Evolutionary conservation across 2,113 vertebrate species (phyloP), one percentile per base, ranked within the genome.

Genomic region (Aythya baeri): DNA sequence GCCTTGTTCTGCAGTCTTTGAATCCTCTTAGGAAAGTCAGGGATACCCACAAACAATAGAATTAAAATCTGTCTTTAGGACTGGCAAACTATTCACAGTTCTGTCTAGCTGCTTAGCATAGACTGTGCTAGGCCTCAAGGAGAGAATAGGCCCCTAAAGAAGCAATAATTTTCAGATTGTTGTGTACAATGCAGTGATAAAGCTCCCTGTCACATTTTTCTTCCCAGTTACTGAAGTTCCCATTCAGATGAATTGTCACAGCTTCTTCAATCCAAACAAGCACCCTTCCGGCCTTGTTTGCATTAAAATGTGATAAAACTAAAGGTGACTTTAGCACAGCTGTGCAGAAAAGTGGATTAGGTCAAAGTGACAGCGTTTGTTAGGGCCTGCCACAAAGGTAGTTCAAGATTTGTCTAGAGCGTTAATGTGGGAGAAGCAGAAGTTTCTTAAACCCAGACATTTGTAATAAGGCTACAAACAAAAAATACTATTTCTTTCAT

Each of bases 191-290:
- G 97, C 97, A 91, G 92, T 98, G 98, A 99, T 98, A 98, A 98
- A 99, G 98, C 98, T 98, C 97, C 98, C 98, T 98, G 98, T 99
- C 99, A 99, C 99, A 99, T 99, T 99, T 98, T 99, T 99, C 98
- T 98, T 97, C 98, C 94, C 98, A 97, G 98, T 98, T 98, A 99
- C 98, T 98, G 98, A 97, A 97, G 97, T 97, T 98, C 97, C 98
- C 98, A 98, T 99, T 99, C 98, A 99, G 86, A 95, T 63, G 97
- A 96, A 98, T 98, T 98, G 98, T 98, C 98, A 98, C 97, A 93
- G 97, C 97, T 96, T 95, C 96, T 95, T 97, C 97, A 96, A 88
- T 98, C 97, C 98, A 98, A 98, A 98, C 98, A 98, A 97, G 97
- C 96, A 96, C 95, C 98, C 98, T 97, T 98, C 98, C 98, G 97